These are phyloP conservation scores for Linyphia triangularis DNA, from an alignment of 2,888 invertebrate genomes.

Conservation along the genomic window DNA sequence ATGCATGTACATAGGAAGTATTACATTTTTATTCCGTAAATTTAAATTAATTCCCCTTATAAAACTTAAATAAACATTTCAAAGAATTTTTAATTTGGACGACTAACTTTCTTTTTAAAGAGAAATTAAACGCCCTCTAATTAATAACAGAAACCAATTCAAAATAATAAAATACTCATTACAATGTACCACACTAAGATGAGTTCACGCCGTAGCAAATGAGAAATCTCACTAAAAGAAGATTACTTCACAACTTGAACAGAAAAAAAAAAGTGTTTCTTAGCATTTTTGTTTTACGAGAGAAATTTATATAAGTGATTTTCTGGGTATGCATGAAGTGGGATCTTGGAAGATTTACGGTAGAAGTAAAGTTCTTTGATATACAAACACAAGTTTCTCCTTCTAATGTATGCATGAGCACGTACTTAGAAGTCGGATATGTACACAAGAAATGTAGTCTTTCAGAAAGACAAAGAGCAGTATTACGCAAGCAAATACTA, in stretches of 20 bases:
- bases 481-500: conserved; percentile 47
- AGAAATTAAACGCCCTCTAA: background rate
- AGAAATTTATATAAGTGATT: background rate
- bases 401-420: conserved; percentile 48
- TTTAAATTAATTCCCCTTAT: too few relatives aligned
- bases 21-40: too few relatives aligned
- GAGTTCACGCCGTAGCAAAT: background rate
- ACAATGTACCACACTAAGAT: background rate
- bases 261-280: background rate
- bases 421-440: background rate
- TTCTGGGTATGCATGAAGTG: background rate
- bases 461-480: conserved; percentile 39
- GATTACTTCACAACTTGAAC: background rate
- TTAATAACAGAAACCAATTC: background rate
- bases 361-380: conserved; percentile 5
- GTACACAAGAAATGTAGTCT: background rate
- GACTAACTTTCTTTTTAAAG: background rate
- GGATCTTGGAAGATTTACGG: conserved; percentile 54
- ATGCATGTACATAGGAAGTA: too few relatives aligned
- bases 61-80: background rate
- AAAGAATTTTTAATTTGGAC: background rate
- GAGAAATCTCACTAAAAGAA: background rate
- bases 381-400: conserved; percentile 27
- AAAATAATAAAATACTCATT: background rate
- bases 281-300: background rate